Percentiles rank a stretch among this genome's conserved stretches.
These are phyloP conservation scores for Zenarchopterus dispar DNA, from an alignment of 2,797 vertebrate genomes.

Conservation along the genomic window DNA sequence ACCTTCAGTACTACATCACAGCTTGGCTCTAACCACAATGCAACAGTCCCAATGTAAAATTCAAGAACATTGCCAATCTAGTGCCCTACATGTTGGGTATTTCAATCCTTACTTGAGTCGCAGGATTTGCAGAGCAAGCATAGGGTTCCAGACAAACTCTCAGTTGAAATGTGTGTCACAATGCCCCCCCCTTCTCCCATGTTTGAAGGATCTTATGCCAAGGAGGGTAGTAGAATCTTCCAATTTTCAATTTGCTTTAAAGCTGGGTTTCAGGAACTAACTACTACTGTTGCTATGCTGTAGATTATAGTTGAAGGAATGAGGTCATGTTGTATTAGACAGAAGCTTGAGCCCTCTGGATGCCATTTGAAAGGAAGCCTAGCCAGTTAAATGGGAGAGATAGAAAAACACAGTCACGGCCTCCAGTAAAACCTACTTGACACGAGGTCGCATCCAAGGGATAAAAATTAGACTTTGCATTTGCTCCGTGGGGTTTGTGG, in stretches of 20 bases:
- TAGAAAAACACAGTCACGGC: constrained; percentile 45
- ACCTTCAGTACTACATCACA: constrained; percentile 53
- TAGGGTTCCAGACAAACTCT: constrained; percentile 57
- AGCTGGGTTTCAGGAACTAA: constrained; percentile 68
- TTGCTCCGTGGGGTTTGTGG: constrained; percentile 52
- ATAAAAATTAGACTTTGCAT: constrained; percentile 69
- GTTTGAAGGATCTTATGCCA: constrained; percentile 37
- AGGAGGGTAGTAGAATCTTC: constrained; percentile 35
- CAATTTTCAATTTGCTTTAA: constrained; percentile 57
- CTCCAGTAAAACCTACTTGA: constrained; percentile 69
- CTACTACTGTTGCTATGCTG: constrained; percentile 47
- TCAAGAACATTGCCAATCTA: constrained; percentile 49
- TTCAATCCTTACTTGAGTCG: constrained; percentile 31
- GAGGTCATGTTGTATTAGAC: constrained; percentile 71
- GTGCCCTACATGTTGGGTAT: constrained; percentile 42
- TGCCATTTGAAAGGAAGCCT: constrained; percentile 60
- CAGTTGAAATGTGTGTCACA: constrained; percentile 60
- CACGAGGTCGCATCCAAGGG: constrained; percentile 61
- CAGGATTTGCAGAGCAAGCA: constrained; percentile 46
- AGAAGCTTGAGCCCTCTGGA: constrained; percentile 57
- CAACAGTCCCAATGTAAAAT: constrained; percentile 39
- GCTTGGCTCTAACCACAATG: constrained; percentile 15
- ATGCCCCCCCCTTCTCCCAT: constrained; percentile 38
- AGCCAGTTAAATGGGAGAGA: constrained; percentile 60
- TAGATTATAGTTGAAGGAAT: constrained; percentile 78